These are phyloP conservation scores for Frankliniella fusca DNA, from an alignment of 2,888 invertebrate species.

Conservation along the genomic window DNA sequence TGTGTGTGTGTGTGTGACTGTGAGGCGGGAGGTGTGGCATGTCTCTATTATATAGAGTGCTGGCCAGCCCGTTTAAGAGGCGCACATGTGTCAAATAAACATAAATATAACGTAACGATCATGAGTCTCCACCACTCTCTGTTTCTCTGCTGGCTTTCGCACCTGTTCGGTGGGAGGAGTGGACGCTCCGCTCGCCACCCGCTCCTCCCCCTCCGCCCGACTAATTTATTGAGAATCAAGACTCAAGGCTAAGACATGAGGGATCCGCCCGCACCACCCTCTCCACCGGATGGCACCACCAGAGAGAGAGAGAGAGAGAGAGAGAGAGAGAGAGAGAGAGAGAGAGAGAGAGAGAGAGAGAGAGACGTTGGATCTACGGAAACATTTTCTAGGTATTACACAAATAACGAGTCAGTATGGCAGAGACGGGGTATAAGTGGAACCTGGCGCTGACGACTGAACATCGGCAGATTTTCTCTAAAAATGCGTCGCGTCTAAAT, in stretches of 20 bases:
- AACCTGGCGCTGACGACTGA: too few relatives aligned
- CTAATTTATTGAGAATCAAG: slow-evolving; percentile 21
- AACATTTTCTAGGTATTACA: too few relatives aligned
- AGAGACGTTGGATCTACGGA: neutral
- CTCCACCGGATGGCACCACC: too few relatives aligned
- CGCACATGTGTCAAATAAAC: slow-evolving; percentile 20
- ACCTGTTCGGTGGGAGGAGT: neutral
- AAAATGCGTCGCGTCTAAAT: too few relatives aligned
- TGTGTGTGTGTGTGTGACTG: neutral
- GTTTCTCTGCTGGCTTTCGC: neutral
- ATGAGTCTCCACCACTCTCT: neutral
- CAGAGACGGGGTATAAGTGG: too few relatives aligned
- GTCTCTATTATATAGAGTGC: slow-evolving; percentile 14
- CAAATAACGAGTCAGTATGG: too few relatives aligned
- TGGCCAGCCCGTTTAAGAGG: neutral
- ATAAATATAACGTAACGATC: slow-evolving; percentile 17
- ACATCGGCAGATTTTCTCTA: too few relatives aligned
- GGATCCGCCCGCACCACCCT: too few relatives aligned
- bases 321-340: neutral
- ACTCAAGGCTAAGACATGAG: too few relatives aligned
- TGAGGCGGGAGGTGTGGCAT: neutral
- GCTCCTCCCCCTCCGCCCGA: neutral
- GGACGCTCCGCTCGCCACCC: neutral
- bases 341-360: slow-evolving; percentile 1
- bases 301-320: neutral